A percentile compares a stretch with the other conserved stretches of the same genome.
phyloP scores from a whole-genome alignment of 2,113 vertebrate species.

The Nycticryphes semicollaris region DNA sequence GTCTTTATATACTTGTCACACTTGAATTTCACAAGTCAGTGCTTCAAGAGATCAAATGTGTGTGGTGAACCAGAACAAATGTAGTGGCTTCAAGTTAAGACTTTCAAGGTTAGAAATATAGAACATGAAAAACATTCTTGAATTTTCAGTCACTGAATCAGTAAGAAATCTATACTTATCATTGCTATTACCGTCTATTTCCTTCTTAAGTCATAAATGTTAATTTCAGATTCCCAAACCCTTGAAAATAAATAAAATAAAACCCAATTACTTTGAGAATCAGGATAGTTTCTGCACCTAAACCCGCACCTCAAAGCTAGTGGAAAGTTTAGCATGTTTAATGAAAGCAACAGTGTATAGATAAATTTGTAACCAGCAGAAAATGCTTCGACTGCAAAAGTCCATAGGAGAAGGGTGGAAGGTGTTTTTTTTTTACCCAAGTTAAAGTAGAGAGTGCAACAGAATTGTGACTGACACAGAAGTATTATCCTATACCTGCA shows the following conservation, averaged over 20 bases:
- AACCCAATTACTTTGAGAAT: neutral
- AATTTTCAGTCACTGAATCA: neutral
- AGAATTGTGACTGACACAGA: neutral
- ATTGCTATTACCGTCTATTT: neutral
- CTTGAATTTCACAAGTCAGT: slow-evolving; percentile 63
- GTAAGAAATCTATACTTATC: neutral
- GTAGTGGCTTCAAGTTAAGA: neutral
- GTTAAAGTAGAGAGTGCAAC: neutral
- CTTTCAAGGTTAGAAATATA: slow-evolving; percentile 8
- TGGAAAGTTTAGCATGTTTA: neutral
- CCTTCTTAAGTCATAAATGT: neutral
- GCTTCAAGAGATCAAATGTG: neutral
- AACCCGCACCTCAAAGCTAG: neutral
- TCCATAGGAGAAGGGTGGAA: neutral
- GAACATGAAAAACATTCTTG: neutral
- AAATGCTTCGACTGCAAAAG: neutral
- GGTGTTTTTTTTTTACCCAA: neutral
- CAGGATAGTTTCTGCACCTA: neutral
- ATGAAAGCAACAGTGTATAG: neutral
- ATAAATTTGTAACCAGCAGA: neutral
- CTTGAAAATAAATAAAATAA: neutral
- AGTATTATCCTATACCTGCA: neutral
- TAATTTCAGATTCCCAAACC: neutral
- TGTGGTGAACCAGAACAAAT: slow-evolving; percentile 25
- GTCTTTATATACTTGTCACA: slow-evolving; percentile 32